Evolutionary conservation across 2,797 vertebrate genomes (phyloP), one percentile per base, ranked within the genome.

Genomic region (Tenualosa ilisha): DNA sequence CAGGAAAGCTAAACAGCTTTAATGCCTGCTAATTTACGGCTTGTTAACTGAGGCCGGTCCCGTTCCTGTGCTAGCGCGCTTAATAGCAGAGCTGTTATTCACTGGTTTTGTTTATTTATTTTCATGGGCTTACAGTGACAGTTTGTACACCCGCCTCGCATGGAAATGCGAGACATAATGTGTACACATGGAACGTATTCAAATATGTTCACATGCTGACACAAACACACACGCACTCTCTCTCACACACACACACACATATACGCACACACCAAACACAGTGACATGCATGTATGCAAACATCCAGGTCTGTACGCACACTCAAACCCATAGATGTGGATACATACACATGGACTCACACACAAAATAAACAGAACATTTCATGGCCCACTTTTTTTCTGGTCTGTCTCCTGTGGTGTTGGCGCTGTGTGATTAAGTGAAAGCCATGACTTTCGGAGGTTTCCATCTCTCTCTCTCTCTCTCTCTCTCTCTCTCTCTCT

Each of bases 351-450:
- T 59, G 22, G 56, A 59, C 20, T 59, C 2, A 5, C 20, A 59
- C 56, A 59, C 56, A 59, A 59, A 59, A 59, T 59, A 59, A 59
- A 59, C 56, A 59, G 56, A 59, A 59, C 56, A 59, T 59, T 59
- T 59, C 6, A 1, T 59, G 0, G 56, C 20, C 56, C 56, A n/a
- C 56, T n/a, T 59, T 59, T 59, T 59, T 59, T 59, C 56, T 59
- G 20, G 3, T 20, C 56, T 20, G 22, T n/a, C 20, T 59, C 56
- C 56, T n/a, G 56, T n/a, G 56, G 56, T 59, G 56, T 59, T 59
- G 56, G 20, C 8, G 56, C 56, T 59, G 56, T n/a, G 56, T 59
- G 56, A 59, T 59, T 49, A n/a, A 59, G 20, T 59, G 56, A 59
- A 59, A 59, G 56, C 56, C 56, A 59, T 59, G 56, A 22, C 56